These are phyloP conservation scores for Barbus barbus DNA, from an alignment of 2,113 vertebrate species.

Conservation along the genomic window DNA sequence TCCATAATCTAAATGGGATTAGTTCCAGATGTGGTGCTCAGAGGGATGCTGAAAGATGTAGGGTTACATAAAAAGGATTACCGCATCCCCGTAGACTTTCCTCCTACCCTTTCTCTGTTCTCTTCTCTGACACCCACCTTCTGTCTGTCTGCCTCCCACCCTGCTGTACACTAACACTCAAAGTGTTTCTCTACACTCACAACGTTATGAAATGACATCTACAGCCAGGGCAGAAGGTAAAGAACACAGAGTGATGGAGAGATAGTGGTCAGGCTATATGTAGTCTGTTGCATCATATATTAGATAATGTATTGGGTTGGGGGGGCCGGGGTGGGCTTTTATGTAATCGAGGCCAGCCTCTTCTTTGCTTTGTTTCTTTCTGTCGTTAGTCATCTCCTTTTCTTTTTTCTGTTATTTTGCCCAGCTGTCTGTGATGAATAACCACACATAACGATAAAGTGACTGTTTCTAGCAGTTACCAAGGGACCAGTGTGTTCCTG, in stretches of 20 bases:
- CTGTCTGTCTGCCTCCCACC: background rate
- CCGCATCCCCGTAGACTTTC: conserved; percentile 59
- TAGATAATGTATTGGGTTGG: conserved; percentile 37
- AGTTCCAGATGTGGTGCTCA: conserved; percentile 49
- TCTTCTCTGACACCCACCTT: background rate
- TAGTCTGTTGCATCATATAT: conserved; percentile 46
- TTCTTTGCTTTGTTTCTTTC: background rate
- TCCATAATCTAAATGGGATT: conserved; percentile 39
- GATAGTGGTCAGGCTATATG: conserved; percentile 40
- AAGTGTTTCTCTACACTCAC: conserved; percentile 19
- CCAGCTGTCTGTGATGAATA: background rate
- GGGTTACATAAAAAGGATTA: conserved; percentile 74
- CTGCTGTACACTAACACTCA: background rate
- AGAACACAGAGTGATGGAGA: conserved; percentile 25
- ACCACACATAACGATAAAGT: background rate
- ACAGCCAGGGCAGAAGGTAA: conserved; percentile 37
- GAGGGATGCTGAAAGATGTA: conserved; percentile 47
- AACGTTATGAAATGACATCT: conserved; percentile 20
- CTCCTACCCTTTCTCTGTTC: background rate
- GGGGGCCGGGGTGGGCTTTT: conserved; percentile 36
- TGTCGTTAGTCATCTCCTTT: background rate
- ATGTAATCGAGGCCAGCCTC: background rate
- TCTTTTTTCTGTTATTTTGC: background rate
- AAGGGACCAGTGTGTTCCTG: background rate
- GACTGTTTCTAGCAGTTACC: background rate